phyloP scores from a whole-genome alignment of 2,888 invertebrate genomes.

The Campopleginae sp. region DNA sequence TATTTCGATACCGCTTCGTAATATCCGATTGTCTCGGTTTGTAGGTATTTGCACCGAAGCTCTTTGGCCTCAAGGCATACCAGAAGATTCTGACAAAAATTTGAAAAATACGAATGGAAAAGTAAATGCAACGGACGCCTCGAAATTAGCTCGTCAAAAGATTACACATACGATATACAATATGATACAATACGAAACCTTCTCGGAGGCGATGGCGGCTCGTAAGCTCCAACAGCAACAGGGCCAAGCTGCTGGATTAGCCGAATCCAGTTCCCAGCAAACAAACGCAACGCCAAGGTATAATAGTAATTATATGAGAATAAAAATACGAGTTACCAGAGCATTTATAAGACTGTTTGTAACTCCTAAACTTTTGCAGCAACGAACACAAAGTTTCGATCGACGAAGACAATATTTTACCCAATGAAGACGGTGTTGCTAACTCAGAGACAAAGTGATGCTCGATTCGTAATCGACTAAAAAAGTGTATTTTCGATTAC shows the following conservation, averaged over 20 bases:
- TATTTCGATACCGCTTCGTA: not conserved
- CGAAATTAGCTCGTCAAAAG: slow-evolving; percentile 45
- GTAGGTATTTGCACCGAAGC: slow-evolving; percentile 49
- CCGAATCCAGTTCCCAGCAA: not conserved
- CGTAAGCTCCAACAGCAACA: slow-evolving; percentile 36
- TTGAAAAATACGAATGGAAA: slow-evolving; percentile 24
- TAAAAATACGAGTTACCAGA: not conserved
- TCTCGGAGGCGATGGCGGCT: slow-evolving; percentile 58
- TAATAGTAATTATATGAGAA: not conserved
- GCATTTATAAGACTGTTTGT: not conserved
- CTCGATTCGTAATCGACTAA: not conserved
- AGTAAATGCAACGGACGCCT: slow-evolving; percentile 13
- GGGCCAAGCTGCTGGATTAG: slow-evolving; percentile 11
- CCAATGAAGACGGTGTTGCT: not conserved
- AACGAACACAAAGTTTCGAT: not conserved
- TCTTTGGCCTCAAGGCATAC: slow-evolving; percentile 43
- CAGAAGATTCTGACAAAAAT: slow-evolving; percentile 10
- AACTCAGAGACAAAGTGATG: not conserved
- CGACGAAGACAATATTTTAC: slow-evolving; percentile 1
- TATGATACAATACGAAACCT: slow-evolving; percentile 59
- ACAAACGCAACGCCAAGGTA: slow-evolving; percentile 38
- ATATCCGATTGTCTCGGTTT: not conserved
- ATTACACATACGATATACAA: slow-evolving; percentile 59
- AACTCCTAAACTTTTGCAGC: not conserved
- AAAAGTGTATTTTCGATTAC: not conserved